phyloP scores from a whole-genome alignment of 2,113 vertebrate species.

The Leiothrix lutea region DNA sequence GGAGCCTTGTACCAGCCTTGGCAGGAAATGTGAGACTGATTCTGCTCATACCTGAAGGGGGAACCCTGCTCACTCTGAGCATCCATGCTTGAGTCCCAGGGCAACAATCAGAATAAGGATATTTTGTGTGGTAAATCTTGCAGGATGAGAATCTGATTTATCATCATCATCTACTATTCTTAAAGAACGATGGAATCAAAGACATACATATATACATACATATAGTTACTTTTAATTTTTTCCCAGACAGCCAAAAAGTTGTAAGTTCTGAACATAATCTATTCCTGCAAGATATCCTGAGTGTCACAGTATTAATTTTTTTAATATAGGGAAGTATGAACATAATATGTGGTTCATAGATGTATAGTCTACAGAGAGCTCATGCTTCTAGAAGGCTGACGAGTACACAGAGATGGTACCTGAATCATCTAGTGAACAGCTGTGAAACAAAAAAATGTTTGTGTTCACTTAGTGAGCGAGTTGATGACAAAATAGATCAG shows the following conservation, averaged over 20 bases:
- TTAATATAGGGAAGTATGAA: neutral
- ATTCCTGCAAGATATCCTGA: neutral
- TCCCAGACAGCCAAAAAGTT: neutral
- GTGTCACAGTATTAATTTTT: neutral
- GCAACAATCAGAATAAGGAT: neutral
- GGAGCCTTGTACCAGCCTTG: neutral
- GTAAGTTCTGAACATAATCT: neutral
- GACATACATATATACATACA: accelerated
- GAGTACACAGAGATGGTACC: neutral
- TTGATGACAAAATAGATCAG: neutral
- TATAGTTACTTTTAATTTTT: neutral
- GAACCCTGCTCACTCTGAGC: neutral
- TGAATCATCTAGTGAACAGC: neutral
- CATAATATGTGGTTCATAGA: neutral
- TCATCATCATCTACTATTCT: neutral
- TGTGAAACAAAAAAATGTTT: neutral
- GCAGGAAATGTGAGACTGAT: neutral
- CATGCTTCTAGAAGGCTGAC: neutral
- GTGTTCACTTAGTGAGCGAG: neutral
- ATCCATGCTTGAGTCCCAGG: neutral
- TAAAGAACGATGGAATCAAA: neutral
- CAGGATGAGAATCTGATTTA: neutral
- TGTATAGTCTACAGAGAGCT: neutral
- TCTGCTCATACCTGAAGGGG: neutral
- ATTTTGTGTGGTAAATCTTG: neutral